These are phyloP conservation scores for Malurus elegans DNA, from an alignment of 2,113 vertebrate genomes.

Conservation along the genomic window DNA sequence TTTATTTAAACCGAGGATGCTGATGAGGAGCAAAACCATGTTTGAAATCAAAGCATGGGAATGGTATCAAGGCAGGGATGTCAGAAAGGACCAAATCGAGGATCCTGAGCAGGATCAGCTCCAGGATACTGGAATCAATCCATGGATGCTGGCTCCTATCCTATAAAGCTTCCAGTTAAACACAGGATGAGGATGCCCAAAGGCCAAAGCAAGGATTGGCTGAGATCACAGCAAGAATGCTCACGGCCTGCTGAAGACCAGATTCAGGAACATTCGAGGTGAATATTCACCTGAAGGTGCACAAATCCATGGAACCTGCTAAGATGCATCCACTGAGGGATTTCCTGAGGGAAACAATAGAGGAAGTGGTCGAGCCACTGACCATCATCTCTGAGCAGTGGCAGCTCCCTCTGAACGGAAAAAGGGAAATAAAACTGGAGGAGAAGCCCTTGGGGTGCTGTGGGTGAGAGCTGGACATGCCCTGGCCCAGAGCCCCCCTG, in stretches of 20 bases:
- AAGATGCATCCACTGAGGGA: no score
- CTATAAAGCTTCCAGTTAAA: neutral
- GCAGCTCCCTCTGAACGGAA: neutral
- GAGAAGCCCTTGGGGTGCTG: neutral
- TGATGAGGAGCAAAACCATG: neutral
- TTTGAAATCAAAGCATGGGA: neutral
- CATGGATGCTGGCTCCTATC: no score
- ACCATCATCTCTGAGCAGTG: neutral
- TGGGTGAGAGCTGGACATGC: neutral
- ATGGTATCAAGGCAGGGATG: neutral
- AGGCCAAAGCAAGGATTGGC: neutral
- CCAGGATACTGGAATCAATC: neutral
- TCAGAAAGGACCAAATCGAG: neutral
- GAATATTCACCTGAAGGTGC: no score
- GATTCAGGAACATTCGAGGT: neutral
- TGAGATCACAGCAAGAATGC: rapidly evolving
- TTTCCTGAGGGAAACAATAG: neutral
- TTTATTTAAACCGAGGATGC: neutral
- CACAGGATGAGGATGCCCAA: neutral
- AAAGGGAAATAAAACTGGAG: neutral
- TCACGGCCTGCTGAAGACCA: neutral
- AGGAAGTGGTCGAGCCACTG: neutral
- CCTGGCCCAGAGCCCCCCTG: neutral
- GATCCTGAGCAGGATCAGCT: neutral
- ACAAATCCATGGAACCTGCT: neutral